Base-by-base conservation (phyloP, 1,140 invertebrate genomes). In the Phthorimaea operculella region DNA sequence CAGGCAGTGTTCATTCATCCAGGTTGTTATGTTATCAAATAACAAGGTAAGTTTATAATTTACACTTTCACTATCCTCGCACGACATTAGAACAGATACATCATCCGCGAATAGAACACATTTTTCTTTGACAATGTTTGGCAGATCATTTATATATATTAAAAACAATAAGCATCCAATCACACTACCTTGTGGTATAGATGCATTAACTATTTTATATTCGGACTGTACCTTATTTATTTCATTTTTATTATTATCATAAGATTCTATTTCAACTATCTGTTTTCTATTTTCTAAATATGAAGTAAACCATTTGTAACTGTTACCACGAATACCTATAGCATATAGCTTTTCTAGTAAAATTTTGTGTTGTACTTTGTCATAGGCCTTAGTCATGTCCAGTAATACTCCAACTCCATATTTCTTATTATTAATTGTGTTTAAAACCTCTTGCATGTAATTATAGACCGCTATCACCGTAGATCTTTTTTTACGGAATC, bases 321-420 rank as follows among this genome's bases (percentile, higher is more conserved):
- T 14, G 4, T n/a, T 14, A 4, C 39, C 39, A 11, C 39, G 11
- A 8, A 42, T 8, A 42, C 39, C 39, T 14, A 42, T 42, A 4
- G 11, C 39, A 14, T 42, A 42, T 42, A 42, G 39, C 14, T 42
- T 42, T 4, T 14, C 14, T 42, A 42, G 14, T n/a, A 42, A 14
- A 14, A 42, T 42, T 11, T 42, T 14, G 14, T n/a, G 14, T 14
- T 14, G 39, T 14, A 42, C 39, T 14, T 42, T 42, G 14, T 42
- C 39, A 9, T 42, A 42, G 9, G 39, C 39, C 14, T 42, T 42
- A 3, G 39, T 42, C 39, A 42, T 54, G 28, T 54, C 52, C 9
- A 54, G 21, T 17, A 54, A 16, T 14, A 54, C 15, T 8, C 52
- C 52, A 11, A 54, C 14, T 14, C 8, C 52, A 14, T 54, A 54